These are phyloP conservation scores for Cossypha caffra DNA, from an alignment of 2,797 vertebrate species.

Conservation along the genomic window DNA sequence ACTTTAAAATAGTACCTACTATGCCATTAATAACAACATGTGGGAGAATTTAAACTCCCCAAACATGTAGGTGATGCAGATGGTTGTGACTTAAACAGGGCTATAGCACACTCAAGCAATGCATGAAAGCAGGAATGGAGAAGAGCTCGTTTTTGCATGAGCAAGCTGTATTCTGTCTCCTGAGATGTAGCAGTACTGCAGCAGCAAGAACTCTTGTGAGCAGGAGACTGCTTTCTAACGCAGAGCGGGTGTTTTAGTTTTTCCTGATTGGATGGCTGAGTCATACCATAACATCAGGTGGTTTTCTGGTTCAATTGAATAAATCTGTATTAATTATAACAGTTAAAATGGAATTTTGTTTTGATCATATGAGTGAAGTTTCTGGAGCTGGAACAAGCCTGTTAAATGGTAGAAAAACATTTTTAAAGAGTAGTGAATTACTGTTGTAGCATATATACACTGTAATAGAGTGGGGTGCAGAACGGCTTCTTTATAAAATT, in stretches of 20 bases:
- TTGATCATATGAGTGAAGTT: not conserved
- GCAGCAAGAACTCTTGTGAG: not conserved
- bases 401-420: not conserved
- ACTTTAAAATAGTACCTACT: not conserved
- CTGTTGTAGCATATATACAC: not conserved
- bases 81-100: not conserved
- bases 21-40: not conserved
- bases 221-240: not conserved
- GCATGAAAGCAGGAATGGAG: not conserved
- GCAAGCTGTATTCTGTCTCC: not conserved
- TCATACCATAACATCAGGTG: conserved; percentile 25
- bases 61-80: not conserved
- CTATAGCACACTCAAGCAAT: not conserved
- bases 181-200: not conserved
- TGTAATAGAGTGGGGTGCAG: not conserved
- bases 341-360: not conserved
- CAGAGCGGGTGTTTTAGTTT: not conserved
- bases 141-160: not conserved
- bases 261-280: conserved; percentile 9
- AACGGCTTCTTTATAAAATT: not conserved
- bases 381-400: not conserved
- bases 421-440: not conserved
- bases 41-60: not conserved
- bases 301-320: not conserved
- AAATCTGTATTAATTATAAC: not conserved